phyloP scores from a whole-genome alignment of 2,888 invertebrate genomes.

The Agapostemon virescens region DNA sequence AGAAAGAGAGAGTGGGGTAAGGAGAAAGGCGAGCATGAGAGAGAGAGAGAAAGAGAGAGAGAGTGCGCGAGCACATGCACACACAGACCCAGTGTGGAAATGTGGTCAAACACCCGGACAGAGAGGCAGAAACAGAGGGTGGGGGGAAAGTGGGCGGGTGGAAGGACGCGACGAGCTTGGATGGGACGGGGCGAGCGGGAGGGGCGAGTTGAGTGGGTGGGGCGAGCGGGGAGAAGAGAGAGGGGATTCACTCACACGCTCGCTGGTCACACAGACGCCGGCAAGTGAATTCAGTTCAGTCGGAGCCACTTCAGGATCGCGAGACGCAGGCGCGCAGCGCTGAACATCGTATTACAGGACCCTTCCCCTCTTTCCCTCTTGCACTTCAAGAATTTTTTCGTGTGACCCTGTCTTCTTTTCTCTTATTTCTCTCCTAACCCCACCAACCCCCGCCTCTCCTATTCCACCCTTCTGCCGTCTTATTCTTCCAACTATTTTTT shows the following conservation, averaged over 20 bases:
- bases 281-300: slow-evolving; percentile 57
- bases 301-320: slow-evolving; percentile 53
- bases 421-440: too few relatives aligned
- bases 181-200: not conserved
- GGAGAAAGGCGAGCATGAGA: not conserved
- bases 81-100: slow-evolving; percentile 46
- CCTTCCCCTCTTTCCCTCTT: slow-evolving; percentile 15
- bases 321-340: slow-evolving; percentile 69
- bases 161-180: not conserved
- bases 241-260: slow-evolving; percentile 30
- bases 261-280: slow-evolving; percentile 14
- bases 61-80: slow-evolving; percentile 12
- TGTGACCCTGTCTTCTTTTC: slow-evolving; percentile 4
- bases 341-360: slow-evolving; percentile 66
- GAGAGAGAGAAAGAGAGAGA: not conserved
- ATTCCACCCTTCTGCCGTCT: not conserved
- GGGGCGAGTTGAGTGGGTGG: slow-evolving; percentile 9
- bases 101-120: slow-evolving; percentile 55
- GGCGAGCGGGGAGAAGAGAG: not conserved
- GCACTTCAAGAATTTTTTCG: slow-evolving; percentile 23
- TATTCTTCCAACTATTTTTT: not conserved
- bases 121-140: not conserved
- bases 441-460: too few relatives aligned
- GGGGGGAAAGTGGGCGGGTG: not conserved
- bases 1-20: slow-evolving; percentile 4